Conservation (phyloP, 2,113 vertebrate genomes). For the Syngnathus typhle region DNA sequence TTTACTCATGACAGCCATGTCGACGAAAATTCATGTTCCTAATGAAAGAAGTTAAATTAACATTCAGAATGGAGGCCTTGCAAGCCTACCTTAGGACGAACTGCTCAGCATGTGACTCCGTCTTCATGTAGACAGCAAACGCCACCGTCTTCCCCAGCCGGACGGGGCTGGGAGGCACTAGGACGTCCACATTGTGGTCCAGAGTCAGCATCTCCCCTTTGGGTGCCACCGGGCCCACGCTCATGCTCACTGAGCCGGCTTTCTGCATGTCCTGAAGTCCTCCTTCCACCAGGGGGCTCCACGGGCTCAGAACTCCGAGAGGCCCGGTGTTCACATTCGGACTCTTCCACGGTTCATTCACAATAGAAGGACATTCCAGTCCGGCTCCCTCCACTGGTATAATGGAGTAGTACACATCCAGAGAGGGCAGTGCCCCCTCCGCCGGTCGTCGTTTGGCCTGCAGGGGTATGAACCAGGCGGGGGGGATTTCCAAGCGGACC, state of each 20-base stretch:
- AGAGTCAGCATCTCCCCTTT: constrained; percentile 74
- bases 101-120: constrained; percentile 73
- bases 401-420: constrained; percentile 86
- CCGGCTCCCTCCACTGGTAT: constrained; percentile 68
- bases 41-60: background rate
- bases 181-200: constrained; percentile 79
- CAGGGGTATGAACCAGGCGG: constrained; percentile 81
- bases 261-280: constrained; percentile 69
- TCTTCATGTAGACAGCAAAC: constrained; percentile 79
- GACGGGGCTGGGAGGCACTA: constrained; percentile 78
- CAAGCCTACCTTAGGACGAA: constrained; percentile 78
- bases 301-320: constrained; percentile 57
- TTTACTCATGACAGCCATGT: background rate
- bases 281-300: constrained; percentile 53
- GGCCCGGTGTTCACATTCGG: constrained; percentile 55
- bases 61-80: constrained; percentile 2
- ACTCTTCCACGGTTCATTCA: constrained; percentile 73
- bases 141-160: constrained; percentile 82
- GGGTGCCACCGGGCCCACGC: constrained; percentile 66
- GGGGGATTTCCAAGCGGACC: constrained; percentile 81
- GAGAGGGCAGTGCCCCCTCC: constrained; percentile 54
- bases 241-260: constrained; percentile 81
- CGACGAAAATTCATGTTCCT: background rate
- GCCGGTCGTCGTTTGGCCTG: constrained; percentile 69
- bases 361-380: constrained; percentile 73